Conservation (phyloP, 2,888 invertebrate genomes). For the Meloe dianella region DNA sequence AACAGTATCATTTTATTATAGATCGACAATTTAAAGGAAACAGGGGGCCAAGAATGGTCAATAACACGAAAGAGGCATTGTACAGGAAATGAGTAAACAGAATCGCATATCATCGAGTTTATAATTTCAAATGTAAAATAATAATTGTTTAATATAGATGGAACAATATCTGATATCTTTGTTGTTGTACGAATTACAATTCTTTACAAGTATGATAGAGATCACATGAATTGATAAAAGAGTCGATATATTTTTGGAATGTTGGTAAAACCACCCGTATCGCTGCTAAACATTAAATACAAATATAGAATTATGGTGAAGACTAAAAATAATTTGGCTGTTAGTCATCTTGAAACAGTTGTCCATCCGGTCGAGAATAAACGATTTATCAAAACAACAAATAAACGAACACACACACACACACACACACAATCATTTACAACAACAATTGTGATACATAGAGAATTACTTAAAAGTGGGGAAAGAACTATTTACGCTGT, state of each 20-base stretch:
- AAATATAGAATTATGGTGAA: neutral
- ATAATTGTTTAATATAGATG: too few relatives aligned
- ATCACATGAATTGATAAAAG: too few relatives aligned
- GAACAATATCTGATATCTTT: too few relatives aligned
- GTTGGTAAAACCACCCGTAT: neutral
- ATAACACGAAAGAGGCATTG: neutral
- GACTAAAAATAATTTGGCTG: constrained; percentile 6
- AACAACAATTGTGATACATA: too few relatives aligned
- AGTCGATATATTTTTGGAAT: constrained; percentile 3
- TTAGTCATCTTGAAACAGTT: constrained; percentile 14
- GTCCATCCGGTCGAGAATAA: neutral
- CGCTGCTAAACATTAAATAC: neutral
- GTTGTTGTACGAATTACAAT: too few relatives aligned
- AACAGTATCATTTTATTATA: too few relatives aligned
- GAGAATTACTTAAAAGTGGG: too few relatives aligned
- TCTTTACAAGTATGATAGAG: neutral
- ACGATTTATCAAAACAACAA: neutral
- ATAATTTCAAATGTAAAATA: neutral
- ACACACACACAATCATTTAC: neutral
- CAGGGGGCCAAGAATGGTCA: neutral
- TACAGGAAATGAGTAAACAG: constrained; percentile 10
- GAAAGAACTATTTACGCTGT: neutral
- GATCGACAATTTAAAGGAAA: neutral
- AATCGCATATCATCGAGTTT: neutral
- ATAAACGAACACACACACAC: too few relatives aligned